Conservation (phyloP, 2,797 vertebrate species). For the Centropyge bicolor region DNA sequence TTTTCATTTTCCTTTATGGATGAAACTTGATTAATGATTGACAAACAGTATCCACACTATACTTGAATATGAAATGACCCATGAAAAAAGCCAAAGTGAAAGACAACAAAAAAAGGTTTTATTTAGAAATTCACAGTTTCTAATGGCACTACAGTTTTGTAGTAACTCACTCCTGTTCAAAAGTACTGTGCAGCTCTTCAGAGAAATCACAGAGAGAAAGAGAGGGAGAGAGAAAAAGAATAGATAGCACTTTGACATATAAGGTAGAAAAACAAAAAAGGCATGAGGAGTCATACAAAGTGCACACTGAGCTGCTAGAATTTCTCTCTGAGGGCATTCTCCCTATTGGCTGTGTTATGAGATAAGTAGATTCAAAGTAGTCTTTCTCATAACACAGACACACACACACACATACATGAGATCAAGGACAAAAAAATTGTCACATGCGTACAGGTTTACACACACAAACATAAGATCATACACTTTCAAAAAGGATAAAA, state of each 20-base stretch:
- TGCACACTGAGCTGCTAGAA: slow-evolving; percentile 90
- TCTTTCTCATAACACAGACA: slow-evolving; percentile 69
- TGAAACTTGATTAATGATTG: background rate
- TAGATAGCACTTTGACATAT: slow-evolving; percentile 89
- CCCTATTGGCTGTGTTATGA: slow-evolving; percentile 60
- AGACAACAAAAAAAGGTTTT: slow-evolving; percentile 91
- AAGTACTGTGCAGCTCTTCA: slow-evolving; percentile 87
- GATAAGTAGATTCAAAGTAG: slow-evolving; percentile 71
- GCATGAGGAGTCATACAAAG: slow-evolving; percentile 91
- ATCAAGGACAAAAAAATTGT: slow-evolving; percentile 39
- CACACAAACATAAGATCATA: slow-evolving; percentile 53
- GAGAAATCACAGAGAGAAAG: slow-evolving; percentile 83
- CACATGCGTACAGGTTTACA: slow-evolving; percentile 66
- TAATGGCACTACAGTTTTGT: slow-evolving; percentile 97
- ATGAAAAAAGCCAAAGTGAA: slow-evolving; percentile 59
- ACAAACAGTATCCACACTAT: too few relatives aligned
- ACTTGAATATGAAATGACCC: background rate
- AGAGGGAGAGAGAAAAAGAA: slow-evolving; percentile 55
- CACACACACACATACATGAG: slow-evolving; percentile 50
- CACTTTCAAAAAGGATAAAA: slow-evolving; percentile 60
- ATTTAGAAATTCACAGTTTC: slow-evolving; percentile 99
- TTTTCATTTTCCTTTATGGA: background rate
- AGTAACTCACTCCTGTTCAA: slow-evolving; percentile 90
- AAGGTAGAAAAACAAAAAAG: slow-evolving; percentile 85
- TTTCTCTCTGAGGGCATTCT: slow-evolving; percentile 78